phyloP scores from a whole-genome alignment of 30 jellyfish, hydroid and myxozoan genomes.

The Hydra vulgaris region DNA sequence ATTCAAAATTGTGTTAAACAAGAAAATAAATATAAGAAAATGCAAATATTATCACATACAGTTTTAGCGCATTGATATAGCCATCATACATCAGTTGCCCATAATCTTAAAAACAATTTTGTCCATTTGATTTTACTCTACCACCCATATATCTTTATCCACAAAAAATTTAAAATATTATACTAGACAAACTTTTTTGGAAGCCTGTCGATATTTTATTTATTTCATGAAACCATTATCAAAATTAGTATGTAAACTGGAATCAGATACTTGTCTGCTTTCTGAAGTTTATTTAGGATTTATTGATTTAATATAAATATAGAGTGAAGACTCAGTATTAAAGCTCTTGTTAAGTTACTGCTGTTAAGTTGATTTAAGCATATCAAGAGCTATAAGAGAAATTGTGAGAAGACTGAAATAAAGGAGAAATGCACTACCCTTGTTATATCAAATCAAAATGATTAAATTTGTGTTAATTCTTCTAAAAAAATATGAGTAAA shows the following conservation, averaged over 20 bases:
- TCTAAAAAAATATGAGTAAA: background rate
- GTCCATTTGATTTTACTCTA: background rate
- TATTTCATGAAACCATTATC: background rate
- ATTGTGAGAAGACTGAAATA: background rate
- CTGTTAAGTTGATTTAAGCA: background rate
- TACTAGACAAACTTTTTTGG: background rate
- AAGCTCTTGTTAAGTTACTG: background rate
- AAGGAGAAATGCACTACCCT: background rate
- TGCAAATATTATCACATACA: background rate
- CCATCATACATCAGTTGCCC: background rate
- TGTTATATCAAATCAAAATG: background rate
- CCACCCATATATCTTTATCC: background rate
- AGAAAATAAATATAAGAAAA: background rate
- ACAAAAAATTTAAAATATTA: background rate
- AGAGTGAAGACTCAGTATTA: background rate
- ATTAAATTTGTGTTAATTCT: background rate
- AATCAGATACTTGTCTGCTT: background rate
- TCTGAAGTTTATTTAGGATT: background rate
- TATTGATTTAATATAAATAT: background rate
- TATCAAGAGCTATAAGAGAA: background rate
- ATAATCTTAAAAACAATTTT: background rate
- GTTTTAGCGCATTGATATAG: background rate
- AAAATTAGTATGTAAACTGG: background rate
- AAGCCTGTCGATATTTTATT: background rate
- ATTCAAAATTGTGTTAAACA: background rate